Percentiles rank a stretch among this genome's conserved stretches.
Evolutionary conservation across 2,888 invertebrate genomes (phyloP).

Genomic region (Acrocera orbiculus): DNA sequence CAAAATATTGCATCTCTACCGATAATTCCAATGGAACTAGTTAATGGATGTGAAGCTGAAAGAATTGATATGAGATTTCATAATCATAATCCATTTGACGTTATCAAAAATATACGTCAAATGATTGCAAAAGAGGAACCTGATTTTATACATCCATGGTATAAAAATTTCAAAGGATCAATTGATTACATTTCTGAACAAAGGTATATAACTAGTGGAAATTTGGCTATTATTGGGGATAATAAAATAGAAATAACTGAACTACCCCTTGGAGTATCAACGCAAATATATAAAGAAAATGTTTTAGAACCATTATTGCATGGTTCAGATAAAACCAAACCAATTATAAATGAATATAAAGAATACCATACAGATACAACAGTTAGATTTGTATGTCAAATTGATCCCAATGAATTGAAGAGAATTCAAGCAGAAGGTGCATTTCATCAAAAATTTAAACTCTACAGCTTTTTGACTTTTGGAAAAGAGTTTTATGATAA

Average conservation of each 20-base stretch:
- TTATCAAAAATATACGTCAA: too few relatives aligned
- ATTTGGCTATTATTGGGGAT: slow-evolving; percentile 59
- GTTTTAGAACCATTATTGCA: slow-evolving; percentile 74
- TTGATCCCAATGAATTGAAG: slow-evolving; percentile 55
- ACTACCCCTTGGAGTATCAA: slow-evolving; percentile 86
- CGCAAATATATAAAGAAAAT: slow-evolving; percentile 88
- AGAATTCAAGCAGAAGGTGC: slow-evolving; percentile 57
- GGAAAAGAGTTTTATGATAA: slow-evolving; percentile 65
- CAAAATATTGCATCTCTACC: too few relatives aligned
- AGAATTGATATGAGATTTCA: too few relatives aligned
- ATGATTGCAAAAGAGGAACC: too few relatives aligned
- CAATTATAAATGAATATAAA: slow-evolving; percentile 51
- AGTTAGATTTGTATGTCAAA: slow-evolving; percentile 72
- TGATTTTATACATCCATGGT: too few relatives aligned
- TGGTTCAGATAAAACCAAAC: slow-evolving; percentile 52
- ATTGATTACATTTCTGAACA: too few relatives aligned
- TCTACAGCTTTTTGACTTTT: slow-evolving; percentile 66
- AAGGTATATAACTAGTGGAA: slow-evolving; percentile 68
- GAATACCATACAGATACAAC: slow-evolving; percentile 95
- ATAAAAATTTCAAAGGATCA: too few relatives aligned
- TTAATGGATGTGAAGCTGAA: too few relatives aligned
- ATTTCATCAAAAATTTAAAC: slow-evolving; percentile 85
- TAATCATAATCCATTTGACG: too few relatives aligned
- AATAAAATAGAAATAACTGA: slow-evolving; percentile 89
- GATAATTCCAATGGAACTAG: too few relatives aligned